A percentile compares a stretch with the other conserved stretches of the same genome.
Conservation (phyloP, 2,888 invertebrate species). For the Chouioia cunea region DNA sequence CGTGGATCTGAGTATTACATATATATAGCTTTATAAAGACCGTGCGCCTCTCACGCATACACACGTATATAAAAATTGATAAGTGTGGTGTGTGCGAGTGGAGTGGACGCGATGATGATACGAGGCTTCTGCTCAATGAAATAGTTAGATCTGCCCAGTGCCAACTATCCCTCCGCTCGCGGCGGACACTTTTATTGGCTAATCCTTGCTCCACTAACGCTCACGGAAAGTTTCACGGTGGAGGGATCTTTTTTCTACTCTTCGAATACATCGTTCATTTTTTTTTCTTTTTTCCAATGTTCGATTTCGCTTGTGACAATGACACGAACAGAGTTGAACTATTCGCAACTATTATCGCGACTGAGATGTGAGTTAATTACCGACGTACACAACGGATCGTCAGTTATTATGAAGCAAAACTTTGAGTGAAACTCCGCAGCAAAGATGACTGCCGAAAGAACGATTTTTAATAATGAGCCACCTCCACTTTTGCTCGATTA, state of each 20-base stretch:
- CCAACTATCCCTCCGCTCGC: slow-evolving; percentile 61
- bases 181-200: slow-evolving; percentile 48
- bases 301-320: no score
- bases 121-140: slow-evolving; percentile 57
- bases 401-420: no score
- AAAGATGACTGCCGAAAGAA: slow-evolving; percentile 23
- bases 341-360: no score
- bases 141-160: slow-evolving; percentile 65
- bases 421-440: not conserved
- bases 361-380: no score
- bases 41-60: not conserved
- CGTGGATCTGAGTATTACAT: slow-evolving; percentile 46
- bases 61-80: not conserved
- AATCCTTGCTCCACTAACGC: slow-evolving; percentile 3
- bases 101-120: slow-evolving; percentile 6
- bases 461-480: slow-evolving; percentile 18
- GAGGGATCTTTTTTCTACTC: no score
- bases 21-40: slow-evolving; percentile 5
- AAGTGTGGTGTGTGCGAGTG: slow-evolving; percentile 2
- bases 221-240: not conserved
- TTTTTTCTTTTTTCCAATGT: no score
- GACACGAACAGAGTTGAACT: no score
- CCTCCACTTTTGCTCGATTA: slow-evolving; percentile 10
- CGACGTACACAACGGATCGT: no score
- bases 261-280: no score